These are phyloP conservation scores for Latrodectus geometricus DNA, from an alignment of 1,140 invertebrate genomes.

Conservation along the genomic window DNA sequence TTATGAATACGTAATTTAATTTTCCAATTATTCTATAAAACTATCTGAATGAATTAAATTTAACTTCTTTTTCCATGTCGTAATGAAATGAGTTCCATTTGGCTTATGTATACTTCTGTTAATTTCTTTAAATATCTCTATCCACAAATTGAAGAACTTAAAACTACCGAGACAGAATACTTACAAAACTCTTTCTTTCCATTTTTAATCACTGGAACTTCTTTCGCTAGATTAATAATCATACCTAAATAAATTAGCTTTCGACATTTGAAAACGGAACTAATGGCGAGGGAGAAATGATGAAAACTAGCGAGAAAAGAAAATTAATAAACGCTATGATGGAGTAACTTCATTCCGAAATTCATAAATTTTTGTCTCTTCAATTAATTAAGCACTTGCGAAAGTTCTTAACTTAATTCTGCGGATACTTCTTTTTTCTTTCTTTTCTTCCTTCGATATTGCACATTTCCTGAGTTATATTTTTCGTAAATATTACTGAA, in stretches of 20 bases:
- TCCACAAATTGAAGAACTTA: no score
- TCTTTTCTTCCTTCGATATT: background rate
- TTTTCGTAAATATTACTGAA: background rate
- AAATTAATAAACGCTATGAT: background rate
- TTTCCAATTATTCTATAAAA: no score
- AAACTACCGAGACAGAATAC: no score
- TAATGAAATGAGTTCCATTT: no score
- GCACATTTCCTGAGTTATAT: background rate
- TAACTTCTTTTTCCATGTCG: no score
- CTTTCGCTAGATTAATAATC: background rate
- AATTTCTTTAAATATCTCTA: no score
- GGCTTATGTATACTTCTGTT: no score
- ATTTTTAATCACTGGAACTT: background rate
- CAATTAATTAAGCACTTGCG: background rate
- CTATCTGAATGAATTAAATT: no score
- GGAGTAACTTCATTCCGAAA: background rate
- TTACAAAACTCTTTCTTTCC: background rate
- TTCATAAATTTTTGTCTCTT: background rate
- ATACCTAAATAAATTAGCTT: background rate
- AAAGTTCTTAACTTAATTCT: conserved; percentile 1
- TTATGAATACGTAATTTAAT: no score
- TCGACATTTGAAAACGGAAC: background rate
- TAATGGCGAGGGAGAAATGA: background rate
- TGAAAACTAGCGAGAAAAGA: background rate
- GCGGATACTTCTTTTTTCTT: background rate